Conservation (phyloP, 2,888 invertebrate species). For the Synergus umbraculus region DNA sequence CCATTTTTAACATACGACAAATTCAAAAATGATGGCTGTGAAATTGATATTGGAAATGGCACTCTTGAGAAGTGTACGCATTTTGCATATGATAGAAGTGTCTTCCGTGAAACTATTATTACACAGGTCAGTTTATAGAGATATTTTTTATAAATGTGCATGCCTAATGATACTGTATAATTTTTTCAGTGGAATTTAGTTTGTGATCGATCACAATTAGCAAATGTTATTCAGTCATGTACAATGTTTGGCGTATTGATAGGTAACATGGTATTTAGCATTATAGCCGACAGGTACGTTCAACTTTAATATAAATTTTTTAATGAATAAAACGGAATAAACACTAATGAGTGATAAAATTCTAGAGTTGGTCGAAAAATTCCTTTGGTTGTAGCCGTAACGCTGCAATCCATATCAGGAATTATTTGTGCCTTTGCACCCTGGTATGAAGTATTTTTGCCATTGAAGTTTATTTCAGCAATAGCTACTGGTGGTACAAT, state of each 20-base stretch:
- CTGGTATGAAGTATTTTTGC: constrained; percentile 81
- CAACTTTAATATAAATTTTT: constrained; percentile 14
- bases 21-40: constrained; percentile 58
- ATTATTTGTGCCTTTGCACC: constrained; percentile 80
- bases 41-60: constrained; percentile 62
- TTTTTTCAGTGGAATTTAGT: constrained; percentile 80
- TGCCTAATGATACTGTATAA: constrained; percentile 13
- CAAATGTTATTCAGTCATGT: constrained; percentile 80
- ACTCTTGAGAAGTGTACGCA: constrained; percentile 66
- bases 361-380: constrained; percentile 82
- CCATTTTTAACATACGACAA: constrained; percentile 60
- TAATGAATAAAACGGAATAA: too few relatives aligned
- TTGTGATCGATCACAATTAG: constrained; percentile 79
- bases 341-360: background rate
- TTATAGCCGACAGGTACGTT: constrained; percentile 78
- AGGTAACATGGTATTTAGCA: constrained; percentile 80
- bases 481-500: constrained; percentile 83
- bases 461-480: constrained; percentile 81
- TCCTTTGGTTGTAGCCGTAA: constrained; percentile 81
- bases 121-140: constrained; percentile 76
- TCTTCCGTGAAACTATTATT: constrained; percentile 82
- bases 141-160: background rate
- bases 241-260: constrained; percentile 80
- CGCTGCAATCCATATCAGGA: constrained; percentile 80
- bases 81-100: constrained; percentile 80